A percentile compares a stretch with the other conserved stretches of the same genome.
These are phyloP conservation scores for Aphidius ervi DNA, from an alignment of 1,140 invertebrate genomes.

Conservation along the genomic window DNA sequence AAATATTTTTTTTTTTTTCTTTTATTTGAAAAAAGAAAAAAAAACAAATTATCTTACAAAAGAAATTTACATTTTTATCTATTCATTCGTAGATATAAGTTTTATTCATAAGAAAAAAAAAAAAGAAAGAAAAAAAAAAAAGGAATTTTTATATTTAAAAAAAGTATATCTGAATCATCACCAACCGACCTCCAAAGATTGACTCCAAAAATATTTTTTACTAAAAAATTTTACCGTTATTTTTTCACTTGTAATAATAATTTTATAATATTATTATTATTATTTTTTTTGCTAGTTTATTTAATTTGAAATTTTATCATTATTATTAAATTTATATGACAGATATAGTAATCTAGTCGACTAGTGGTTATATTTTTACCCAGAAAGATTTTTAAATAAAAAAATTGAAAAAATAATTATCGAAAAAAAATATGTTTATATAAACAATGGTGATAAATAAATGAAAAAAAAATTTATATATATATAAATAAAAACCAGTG, in stretches of 20 bases:
- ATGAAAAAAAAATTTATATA: too few species aligned
- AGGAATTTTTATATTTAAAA: neutral
- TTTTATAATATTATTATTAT: neutral
- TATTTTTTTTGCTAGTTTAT: too few species aligned
- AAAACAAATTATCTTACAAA: too few species aligned
- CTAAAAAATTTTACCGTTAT: conserved; percentile 24
- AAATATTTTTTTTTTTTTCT: too few species aligned
- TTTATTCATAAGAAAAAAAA: neutral
- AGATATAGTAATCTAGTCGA: conserved; percentile 4
- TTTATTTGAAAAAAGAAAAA: too few species aligned
- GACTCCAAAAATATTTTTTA: conserved; percentile 48
- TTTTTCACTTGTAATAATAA: neutral
- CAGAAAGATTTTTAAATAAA: neutral
- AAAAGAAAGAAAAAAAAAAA: neutral
- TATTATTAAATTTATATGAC: neutral
- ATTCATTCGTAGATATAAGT: too few species aligned
- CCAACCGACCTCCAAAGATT: conserved; percentile 32
- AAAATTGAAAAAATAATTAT: neutral
- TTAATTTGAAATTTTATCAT: neutral
- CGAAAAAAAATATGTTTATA: neutral
- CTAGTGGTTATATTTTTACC: neutral
- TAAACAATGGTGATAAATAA: neutral
- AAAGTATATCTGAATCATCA: conserved; percentile 19
- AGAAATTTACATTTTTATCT: too few species aligned
- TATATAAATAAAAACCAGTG: too few species aligned